Evolutionary conservation across 2,113 vertebrate species (phyloP).

Genomic region (Upupa epops): DNA sequence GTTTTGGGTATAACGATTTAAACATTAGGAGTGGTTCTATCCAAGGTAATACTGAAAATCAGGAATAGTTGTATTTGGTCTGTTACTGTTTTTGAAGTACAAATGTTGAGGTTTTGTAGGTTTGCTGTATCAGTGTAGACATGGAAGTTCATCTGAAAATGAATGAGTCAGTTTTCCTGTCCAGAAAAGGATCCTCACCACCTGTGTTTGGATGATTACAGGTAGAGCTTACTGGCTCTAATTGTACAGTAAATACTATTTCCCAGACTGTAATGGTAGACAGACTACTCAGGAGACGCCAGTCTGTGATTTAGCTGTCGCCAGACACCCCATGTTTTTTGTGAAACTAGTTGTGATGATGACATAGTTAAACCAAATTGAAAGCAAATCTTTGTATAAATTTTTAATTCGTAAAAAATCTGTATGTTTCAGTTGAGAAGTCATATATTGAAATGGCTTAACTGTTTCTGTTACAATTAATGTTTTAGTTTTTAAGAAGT

Average conservation of each 20-base stretch:
- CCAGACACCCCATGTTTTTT: conserved; percentile 85
- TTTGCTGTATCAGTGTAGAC: conserved; percentile 73
- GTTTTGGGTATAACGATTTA: conserved; percentile 77
- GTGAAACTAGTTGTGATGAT: conserved; percentile 84
- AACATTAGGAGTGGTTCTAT: conserved; percentile 73
- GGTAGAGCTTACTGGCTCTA: conserved; percentile 89
- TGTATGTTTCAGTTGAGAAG: conserved; percentile 47
- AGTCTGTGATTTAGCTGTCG: conserved; percentile 93
- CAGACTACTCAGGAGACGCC: conserved; percentile 88
- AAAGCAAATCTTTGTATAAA: conserved; percentile 85
- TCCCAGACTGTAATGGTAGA: conserved; percentile 89
- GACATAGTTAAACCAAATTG: conserved; percentile 85
- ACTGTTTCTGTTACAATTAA: conserved; percentile 68
- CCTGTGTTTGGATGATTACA: conserved; percentile 95
- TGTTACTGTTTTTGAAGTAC: not conserved
- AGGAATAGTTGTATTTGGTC: not conserved
- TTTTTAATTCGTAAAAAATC: conserved; percentile 81
- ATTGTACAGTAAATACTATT: conserved; percentile 96
- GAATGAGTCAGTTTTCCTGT: conserved; percentile 87
- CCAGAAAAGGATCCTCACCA: conserved; percentile 82
- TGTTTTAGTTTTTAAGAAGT: conserved; percentile 57
- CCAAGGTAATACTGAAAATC: conserved; percentile 53
- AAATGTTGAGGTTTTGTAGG: conserved; percentile 73
- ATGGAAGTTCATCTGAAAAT: conserved; percentile 85
- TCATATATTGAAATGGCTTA: conserved; percentile 59